These are phyloP conservation scores for Bombus waltoni DNA, from an alignment of 1,140 invertebrate species.

Conservation along the genomic window DNA sequence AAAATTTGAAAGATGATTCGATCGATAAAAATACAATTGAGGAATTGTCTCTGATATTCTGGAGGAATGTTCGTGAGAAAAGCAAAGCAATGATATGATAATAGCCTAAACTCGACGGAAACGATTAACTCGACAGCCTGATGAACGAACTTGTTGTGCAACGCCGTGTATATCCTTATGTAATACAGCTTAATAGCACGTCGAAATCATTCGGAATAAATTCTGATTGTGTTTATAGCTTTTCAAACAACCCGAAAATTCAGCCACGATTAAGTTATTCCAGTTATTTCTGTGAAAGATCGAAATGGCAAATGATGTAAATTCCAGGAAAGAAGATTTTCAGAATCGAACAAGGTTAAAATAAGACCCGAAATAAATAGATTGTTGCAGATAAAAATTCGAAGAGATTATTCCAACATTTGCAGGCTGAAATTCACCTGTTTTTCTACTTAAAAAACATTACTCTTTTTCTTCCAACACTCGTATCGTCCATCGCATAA, in stretches of 20 bases:
- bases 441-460: too few relatives aligned
- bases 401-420: not conserved
- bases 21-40: not conserved
- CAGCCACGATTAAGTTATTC: not conserved
- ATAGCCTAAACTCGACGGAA: slow-evolving; percentile 66
- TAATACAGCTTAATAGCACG: slow-evolving; percentile 61
- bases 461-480: not conserved
- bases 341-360: not conserved
- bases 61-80: slow-evolving; percentile 14
- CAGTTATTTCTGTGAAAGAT: not conserved
- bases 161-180: slow-evolving; percentile 62
- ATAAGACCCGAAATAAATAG: not conserved
- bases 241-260: not conserved
- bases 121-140: slow-evolving; percentile 64
- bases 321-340: not conserved
- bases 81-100: slow-evolving; percentile 66
- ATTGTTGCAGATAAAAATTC: not conserved
- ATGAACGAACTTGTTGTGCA: slow-evolving; percentile 73
- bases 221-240: not conserved
- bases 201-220: slow-evolving; percentile 13
- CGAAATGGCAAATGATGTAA: not conserved
- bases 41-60: not conserved
- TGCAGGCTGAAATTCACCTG: too few relatives aligned
- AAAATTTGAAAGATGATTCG: not conserved
- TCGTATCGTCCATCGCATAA: too few relatives aligned